These are phyloP conservation scores for Bactericera cockerelli DNA, from an alignment of 1,140 invertebrate genomes.

Conservation along the genomic window DNA sequence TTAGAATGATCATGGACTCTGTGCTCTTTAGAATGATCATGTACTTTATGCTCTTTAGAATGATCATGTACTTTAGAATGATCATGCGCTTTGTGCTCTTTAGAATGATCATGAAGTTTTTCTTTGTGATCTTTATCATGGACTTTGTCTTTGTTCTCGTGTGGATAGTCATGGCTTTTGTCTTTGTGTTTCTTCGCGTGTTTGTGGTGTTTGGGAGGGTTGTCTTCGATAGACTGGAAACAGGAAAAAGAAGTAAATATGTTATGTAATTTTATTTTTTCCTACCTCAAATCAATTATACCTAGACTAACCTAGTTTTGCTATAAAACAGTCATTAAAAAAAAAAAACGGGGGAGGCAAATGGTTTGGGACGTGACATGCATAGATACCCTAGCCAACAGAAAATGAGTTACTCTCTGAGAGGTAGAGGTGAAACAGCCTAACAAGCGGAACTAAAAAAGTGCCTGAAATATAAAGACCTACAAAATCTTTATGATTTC, in stretches of 20 bases:
- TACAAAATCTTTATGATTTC: no score
- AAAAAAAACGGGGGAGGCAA: no score
- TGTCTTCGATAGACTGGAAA: not conserved
- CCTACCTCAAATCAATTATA: no score
- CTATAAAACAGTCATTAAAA: no score
- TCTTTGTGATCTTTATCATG: not conserved
- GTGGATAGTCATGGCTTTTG: not conserved
- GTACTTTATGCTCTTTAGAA: not conserved
- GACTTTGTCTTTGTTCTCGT: not conserved
- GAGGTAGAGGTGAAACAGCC: no score
- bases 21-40: not conserved
- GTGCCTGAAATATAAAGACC: no score
- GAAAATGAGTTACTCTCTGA: no score
- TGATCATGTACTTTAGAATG: not conserved
- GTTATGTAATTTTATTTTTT: no score
- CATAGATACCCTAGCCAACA: no score
- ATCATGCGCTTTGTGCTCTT: not conserved
- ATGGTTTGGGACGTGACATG: no score
- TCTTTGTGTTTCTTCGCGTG: conserved; percentile 6
- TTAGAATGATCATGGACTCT: not conserved
- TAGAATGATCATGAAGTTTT: not conserved
- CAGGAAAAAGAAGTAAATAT: not conserved
- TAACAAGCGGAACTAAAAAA: no score
- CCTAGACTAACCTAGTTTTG: no score
- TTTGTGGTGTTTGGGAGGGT: not conserved